Evolutionary conservation across 2,113 vertebrate species (phyloP), one percentile per base, ranked within the genome.

Genomic region (Motacilla alba): DNA sequence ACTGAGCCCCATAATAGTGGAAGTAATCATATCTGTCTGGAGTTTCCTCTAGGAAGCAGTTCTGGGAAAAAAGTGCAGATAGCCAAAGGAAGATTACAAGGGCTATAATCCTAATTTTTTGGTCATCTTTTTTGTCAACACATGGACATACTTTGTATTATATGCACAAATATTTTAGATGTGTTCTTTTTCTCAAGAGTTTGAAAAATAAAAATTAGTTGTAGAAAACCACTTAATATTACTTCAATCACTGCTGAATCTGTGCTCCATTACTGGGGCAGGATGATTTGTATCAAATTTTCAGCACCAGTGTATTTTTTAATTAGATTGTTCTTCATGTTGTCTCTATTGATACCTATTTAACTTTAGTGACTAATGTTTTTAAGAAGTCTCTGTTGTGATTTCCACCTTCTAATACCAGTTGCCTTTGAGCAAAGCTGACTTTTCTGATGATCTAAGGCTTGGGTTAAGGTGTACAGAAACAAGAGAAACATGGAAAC

Each of bases 41-140:
- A 95, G 43, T 56, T 98, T 93, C 93, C 95, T 94, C 72, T 95
- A 68, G 97, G 97, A 95, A 98, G 87, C 95, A 77, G 81, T 97
- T 94, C 87, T 96, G 93, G 89, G 89, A 68, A 97, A 97, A 96
- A 80, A 80, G 22, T 72, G 26, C n/a, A 92, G 24, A 41, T 97
- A 96, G 74, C 96, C 94, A 91, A 97, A 93, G 93, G 98, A 97
- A 96, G 83, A 15, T 41, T 95, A 81, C 46, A 60, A 19, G 49
- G 80, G 9, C 43, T 60, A 24, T 27, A 58, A 18, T 23, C 20
- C 22, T 85, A 76, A 63, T 15, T 68, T 75, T 52, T 83, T 23
- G 2, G 7, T 66, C 0, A 0, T 47, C 7, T 49, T 35, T 82
- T 59, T 79, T 24, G 28, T 82, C 80, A 69, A 49, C 52, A 26